phyloP scores from a whole-genome alignment of 2,888 invertebrate species.

The Amiota mariae region DNA sequence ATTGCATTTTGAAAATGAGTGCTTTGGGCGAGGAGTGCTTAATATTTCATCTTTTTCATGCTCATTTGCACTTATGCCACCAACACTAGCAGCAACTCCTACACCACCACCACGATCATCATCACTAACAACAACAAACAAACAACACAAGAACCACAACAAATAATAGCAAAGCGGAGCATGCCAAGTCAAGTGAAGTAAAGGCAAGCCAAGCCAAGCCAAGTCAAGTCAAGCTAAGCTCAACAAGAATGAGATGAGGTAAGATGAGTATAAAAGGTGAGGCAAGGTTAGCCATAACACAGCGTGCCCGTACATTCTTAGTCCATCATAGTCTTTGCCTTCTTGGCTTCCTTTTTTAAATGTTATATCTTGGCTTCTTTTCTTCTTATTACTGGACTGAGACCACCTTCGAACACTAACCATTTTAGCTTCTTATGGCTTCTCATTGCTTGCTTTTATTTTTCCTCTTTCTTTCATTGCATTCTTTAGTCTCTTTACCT shows the following conservation, averaged over 20 bases:
- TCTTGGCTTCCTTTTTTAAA: too few species aligned
- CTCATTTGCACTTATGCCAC: slow-evolving; percentile 60
- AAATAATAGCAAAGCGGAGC: background rate
- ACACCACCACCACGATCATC: too few species aligned
- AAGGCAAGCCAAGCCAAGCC: background rate
- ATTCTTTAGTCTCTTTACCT: background rate
- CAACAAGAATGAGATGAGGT: too few species aligned
- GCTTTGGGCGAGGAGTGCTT: slow-evolving; percentile 45
- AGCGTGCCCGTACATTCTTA: too few species aligned
- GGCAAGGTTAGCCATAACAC: background rate
- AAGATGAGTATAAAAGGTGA: background rate
- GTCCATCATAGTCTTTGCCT: too few species aligned
- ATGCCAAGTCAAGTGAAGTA: background rate
- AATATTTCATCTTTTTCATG: slow-evolving; percentile 68
- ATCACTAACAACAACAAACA: background rate
- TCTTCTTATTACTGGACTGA: too few species aligned
- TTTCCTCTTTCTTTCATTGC: too few species aligned
- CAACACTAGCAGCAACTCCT: background rate
- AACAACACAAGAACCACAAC: background rate
- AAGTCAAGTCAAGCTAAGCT: slow-evolving; percentile 31
- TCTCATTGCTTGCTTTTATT: too few species aligned
- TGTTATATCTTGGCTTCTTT: too few species aligned
- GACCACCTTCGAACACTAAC: too few species aligned
- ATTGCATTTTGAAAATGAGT: slow-evolving; percentile 27
- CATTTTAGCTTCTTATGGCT: too few species aligned